Evolutionary conservation across 2,888 invertebrate species (phyloP), one percentile per base, ranked within the genome.

Genomic region (Torymus aiolomorphi): DNA sequence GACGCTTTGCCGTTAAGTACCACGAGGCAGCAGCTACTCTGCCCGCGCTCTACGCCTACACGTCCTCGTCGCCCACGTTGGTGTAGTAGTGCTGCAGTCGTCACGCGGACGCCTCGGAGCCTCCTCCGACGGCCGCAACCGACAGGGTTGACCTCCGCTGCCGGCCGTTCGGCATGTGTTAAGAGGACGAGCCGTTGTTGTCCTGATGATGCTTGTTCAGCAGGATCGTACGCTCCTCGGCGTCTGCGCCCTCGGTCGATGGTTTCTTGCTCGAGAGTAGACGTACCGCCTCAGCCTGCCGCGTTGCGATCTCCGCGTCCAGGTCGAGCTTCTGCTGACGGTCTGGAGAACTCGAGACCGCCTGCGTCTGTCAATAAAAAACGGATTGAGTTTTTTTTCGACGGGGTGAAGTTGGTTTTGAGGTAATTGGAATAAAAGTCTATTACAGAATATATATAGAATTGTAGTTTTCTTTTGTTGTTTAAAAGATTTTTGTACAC

Each of bases 161-260:
- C 81, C 88, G 88, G 86, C 88, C 85, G 52, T 87, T 88, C 83
- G 84, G 84, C 79, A 86, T 85, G 82, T 86, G 90, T 89, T 90
- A 90, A 88, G 89, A 89, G 14, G 73, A 70, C 42, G 42, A 42
- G 42, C 42, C 42, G 8, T 42, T 42, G 13, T 75, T 67, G 5
- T 80, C 79, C 20, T 79, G 42, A 8, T 42, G 42, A 42, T 42
- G 82, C 16, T 80, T 79, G 14, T 77, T 80, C 78, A 89, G 84
- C 72, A 89, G 85, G 83, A 87, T 89, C 72, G 87, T 85, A 77
- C 84, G 86, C 76, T 90, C 90, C 65, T 89, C 88, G 12, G 84
- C 85, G 13, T 89, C 88, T 14, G 14, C 18, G 1, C 42, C 42
- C 5, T 42, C 42, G 5, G 42, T 1, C 42, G 42, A 42, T 42